Base-by-base conservation (phyloP, 2,797 vertebrate species). In the Euthynnus affinis region DNA sequence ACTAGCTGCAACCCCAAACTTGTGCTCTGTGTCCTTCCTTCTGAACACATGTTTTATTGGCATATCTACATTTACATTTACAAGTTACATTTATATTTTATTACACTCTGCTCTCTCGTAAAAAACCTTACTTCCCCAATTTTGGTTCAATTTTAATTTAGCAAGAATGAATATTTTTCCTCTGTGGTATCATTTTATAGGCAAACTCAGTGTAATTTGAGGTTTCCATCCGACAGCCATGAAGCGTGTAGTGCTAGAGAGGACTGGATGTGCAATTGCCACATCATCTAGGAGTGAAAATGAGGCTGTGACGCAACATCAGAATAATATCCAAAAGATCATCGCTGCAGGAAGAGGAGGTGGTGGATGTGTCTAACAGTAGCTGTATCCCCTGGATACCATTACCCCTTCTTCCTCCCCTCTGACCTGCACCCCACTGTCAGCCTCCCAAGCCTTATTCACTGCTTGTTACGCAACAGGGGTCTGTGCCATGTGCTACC, bases 401-500 rank as follows among this genome's bases (percentile, higher is more conserved):
- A 22, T 42, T 40, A 34, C n/a, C 32, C n/a, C 13, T 48, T 53
- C 6, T 34, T 40, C 42, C 58, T 63, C 61, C 23, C 6, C 71
- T 64, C 51, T 64, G 52, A 83, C 83, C 73, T 59, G 23, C 67
- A 55, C 73, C 53, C 27, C 8, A 42, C 55, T 49, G n/a, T 76
- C 81, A 82, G 64, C 82, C 66, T 78, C 76, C 66, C 7, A 10
- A 74, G 27, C 68, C 44, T 78, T 71, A 72, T 74, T 86, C 78
- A 70, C 60, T 63, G 77, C 63, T 60, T 72, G 76, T 89, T 88
- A 84, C 67, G 6, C 87, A 91, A 84, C 75, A 82, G 32, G 76
- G 65, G 63, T 82, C 83, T 78, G 74, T 80, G 79, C 74, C 70
- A 78, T 86, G 86, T 85, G 87, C 71, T 77, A 60, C 40, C 71